These are phyloP conservation scores for Entomobrya proxima DNA, from an alignment of 2,888 invertebrate genomes.

Conservation along the genomic window DNA sequence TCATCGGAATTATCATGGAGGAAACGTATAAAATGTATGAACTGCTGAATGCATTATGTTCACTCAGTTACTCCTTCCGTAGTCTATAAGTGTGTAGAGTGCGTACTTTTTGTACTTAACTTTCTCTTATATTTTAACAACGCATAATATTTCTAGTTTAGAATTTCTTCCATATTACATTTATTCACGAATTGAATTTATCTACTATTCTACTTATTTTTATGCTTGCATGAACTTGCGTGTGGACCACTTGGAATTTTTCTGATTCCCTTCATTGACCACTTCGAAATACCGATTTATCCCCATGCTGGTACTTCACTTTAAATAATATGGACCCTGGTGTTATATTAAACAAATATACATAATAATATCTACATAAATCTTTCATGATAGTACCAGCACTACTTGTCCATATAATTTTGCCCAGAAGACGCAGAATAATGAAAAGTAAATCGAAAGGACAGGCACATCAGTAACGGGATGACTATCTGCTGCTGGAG, in stretches of 20 bases:
- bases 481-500: constrained; percentile 56
- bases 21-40: constrained; percentile 18
- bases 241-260: constrained; percentile 61
- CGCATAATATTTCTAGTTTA: neutral
- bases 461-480: constrained; percentile 10
- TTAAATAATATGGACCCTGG: neutral
- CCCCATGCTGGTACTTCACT: constrained; percentile 52
- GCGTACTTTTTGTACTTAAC: neutral
- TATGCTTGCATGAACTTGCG: constrained; percentile 37
- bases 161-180: neutral
- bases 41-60: constrained; percentile 51
- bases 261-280: constrained; percentile 70
- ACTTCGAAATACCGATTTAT: constrained; percentile 69
- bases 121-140: neutral
- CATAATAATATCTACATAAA: constrained; percentile 9
- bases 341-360: neutral
- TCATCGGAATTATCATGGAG: neutral
- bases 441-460: constrained; percentile 51
- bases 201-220: constrained; percentile 23
- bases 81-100: neutral
- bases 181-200: constrained; percentile 13
- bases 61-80: constrained; percentile 42
- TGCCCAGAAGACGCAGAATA: constrained; percentile 49
- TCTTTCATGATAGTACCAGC: neutral
- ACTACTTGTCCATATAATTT: constrained; percentile 45